These are phyloP conservation scores for Nyctereutes procyonoides DNA, from an alignment of 2,113 vertebrate species.

Conservation along the genomic window DNA sequence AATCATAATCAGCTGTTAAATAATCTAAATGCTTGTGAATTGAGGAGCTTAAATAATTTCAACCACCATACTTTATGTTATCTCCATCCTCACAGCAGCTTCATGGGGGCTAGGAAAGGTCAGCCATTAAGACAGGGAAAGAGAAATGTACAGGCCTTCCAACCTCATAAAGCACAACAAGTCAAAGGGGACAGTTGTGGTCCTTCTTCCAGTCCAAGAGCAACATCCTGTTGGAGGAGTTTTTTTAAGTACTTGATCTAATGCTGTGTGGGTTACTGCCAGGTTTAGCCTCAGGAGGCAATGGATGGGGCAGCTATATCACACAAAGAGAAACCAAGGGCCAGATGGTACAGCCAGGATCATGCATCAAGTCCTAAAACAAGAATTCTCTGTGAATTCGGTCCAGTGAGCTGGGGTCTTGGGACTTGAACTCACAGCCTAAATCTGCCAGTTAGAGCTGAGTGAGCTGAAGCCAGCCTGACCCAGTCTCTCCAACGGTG, in stretches of 20 bases:
- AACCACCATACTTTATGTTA: slow-evolving; percentile 55
- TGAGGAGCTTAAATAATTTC: slow-evolving; percentile 62
- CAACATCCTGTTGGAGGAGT: background rate
- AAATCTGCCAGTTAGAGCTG: background rate
- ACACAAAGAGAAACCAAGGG: background rate
- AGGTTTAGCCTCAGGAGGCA: background rate
- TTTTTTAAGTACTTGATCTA: background rate
- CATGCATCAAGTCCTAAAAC: background rate
- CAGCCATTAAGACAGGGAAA: background rate
- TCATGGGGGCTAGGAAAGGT: background rate
- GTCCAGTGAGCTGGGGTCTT: background rate
- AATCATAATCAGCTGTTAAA: slow-evolving; percentile 82
- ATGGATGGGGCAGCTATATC: background rate
- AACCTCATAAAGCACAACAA: background rate
- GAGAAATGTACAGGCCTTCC: background rate
- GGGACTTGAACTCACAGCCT: background rate
- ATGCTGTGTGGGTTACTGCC: background rate
- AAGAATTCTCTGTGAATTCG: background rate
- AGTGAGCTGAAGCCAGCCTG: background rate
- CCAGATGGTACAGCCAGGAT: background rate
- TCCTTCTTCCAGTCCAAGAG: slow-evolving; percentile 15
- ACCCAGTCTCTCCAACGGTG: background rate
- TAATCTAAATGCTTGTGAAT: slow-evolving; percentile 78
- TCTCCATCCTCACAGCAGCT: slow-evolving; percentile 21
- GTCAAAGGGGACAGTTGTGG: background rate